Conservation (phyloP, 1,140 invertebrate species). For the Lepeophtheirus salmonis region DNA sequence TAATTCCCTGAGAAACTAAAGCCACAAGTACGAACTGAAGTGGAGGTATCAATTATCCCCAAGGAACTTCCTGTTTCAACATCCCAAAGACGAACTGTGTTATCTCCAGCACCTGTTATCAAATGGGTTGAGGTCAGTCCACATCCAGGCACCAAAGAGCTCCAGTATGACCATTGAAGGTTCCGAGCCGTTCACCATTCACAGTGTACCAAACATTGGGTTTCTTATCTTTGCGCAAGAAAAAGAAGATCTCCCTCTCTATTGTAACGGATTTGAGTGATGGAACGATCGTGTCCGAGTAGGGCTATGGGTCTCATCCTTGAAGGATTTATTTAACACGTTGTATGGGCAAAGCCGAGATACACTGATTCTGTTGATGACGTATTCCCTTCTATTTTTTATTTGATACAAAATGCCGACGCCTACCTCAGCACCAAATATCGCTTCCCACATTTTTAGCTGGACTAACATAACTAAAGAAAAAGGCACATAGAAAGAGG, state of each 20-base stretch:
- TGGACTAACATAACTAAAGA: too few species aligned
- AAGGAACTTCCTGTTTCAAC: constrained; percentile 44
- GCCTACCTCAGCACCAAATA: too few species aligned
- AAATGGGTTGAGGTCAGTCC: constrained; percentile 77
- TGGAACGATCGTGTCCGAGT: constrained; percentile 93
- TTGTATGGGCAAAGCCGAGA: too few species aligned
- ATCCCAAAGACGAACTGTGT: constrained; percentile 70
- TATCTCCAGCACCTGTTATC: constrained; percentile 83
- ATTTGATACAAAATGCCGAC: too few species aligned
- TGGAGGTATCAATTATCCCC: constrained; percentile 53
- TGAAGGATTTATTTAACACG: too few species aligned
- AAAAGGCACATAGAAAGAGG: too few species aligned
- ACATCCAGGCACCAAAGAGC: constrained; percentile 96
- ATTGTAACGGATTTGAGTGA: constrained; percentile 96
- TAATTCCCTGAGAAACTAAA: constrained; percentile 84
- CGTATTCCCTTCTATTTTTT: too few species aligned
- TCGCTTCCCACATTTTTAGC: too few species aligned
- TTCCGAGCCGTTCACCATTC: constrained; percentile 91
- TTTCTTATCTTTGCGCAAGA: constrained; percentile 81
- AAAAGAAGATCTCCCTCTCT: constrained; percentile 86
- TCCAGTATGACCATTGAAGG: constrained; percentile 74
- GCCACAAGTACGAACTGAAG: constrained; percentile 68
- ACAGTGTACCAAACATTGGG: constrained; percentile 97
- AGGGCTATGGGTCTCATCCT: constrained; percentile 79
- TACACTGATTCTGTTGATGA: too few species aligned